Evolutionary conservation across 2,888 invertebrate species (phyloP).

Genomic region (Chydorus sphaericus): DNA sequence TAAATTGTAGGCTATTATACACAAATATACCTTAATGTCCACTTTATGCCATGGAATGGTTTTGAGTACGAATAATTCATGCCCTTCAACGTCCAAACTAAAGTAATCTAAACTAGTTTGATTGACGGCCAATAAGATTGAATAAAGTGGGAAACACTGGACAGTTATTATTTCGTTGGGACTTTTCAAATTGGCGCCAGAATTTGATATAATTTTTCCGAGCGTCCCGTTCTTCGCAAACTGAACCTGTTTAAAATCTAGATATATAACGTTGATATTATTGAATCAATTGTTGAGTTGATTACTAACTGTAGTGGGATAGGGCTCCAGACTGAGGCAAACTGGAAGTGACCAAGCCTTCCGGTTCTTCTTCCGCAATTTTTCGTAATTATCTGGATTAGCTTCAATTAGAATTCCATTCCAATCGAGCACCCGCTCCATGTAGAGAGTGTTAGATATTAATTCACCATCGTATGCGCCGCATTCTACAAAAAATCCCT

Average conservation of each 20-base stretch:
- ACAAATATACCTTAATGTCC: background rate
- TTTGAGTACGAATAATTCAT: background rate
- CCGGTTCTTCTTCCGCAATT: conserved; percentile 31
- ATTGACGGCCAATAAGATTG: background rate
- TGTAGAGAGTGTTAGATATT: conserved; percentile 36
- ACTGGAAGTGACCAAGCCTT: conserved; percentile 33
- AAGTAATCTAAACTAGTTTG: background rate
- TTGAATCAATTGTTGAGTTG: too few relatives aligned
- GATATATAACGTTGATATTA: too few relatives aligned
- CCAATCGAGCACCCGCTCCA: conserved; percentile 35
- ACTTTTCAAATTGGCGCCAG: too few relatives aligned
- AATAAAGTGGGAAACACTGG: background rate
- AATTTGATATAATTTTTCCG: too few relatives aligned
- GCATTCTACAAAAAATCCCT: conserved; percentile 36
- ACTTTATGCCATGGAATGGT: background rate
- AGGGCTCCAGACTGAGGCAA: conserved; percentile 31
- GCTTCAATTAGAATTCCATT: conserved; percentile 37
- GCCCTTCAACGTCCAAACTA: background rate
- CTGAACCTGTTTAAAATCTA: too few relatives aligned
- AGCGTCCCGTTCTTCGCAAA: too few relatives aligned
- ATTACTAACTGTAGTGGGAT: conserved; percentile 26
- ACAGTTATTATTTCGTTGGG: too few relatives aligned
- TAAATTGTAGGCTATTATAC: too few relatives aligned
- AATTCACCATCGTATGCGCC: conserved; percentile 40
- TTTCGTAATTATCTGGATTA: conserved; percentile 34